These are phyloP conservation scores for Sarcophaga bullata DNA, from an alignment of 1,140 invertebrate genomes.

Conservation along the genomic window DNA sequence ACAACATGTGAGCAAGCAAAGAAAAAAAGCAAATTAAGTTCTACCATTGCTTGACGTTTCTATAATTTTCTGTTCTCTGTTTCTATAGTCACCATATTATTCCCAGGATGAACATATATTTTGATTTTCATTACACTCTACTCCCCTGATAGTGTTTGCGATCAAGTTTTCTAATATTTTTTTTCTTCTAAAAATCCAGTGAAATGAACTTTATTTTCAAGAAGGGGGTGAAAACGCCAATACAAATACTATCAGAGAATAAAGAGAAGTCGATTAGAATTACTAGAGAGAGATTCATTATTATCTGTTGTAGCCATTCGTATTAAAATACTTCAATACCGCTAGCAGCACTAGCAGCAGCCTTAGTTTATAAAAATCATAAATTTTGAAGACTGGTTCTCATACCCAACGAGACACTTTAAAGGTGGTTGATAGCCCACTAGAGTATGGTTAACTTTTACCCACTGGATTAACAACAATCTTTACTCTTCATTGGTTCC, in stretches of 20 bases:
- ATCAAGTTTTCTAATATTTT: neutral
- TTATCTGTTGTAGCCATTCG: no score
- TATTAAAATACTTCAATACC: neutral
- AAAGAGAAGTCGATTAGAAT: no score
- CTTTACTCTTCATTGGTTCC: neutral
- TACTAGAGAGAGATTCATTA: no score
- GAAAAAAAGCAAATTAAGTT: neutral
- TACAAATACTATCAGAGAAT: neutral
- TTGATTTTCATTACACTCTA: constrained; percentile 21
- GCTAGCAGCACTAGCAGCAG: neutral
- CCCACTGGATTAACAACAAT: neutral
- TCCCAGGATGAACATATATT: constrained; percentile 28
- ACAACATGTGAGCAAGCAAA: neutral
- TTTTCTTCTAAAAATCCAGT: no score
- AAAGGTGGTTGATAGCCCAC: constrained; percentile 35
- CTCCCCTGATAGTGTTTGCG: constrained; percentile 24
- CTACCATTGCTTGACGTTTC: neutral
- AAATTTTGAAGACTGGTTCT: neutral
- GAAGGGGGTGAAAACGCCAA: neutral
- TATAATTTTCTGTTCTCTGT: neutral
- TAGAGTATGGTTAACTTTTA: constrained; percentile 35
- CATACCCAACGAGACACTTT: neutral
- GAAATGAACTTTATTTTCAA: no score
- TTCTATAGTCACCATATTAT: no score
- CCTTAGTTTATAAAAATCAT: constrained; percentile 6